phyloP scores from a whole-genome alignment of 1,140 invertebrate genomes.

The Eufriesea mexicana region DNA sequence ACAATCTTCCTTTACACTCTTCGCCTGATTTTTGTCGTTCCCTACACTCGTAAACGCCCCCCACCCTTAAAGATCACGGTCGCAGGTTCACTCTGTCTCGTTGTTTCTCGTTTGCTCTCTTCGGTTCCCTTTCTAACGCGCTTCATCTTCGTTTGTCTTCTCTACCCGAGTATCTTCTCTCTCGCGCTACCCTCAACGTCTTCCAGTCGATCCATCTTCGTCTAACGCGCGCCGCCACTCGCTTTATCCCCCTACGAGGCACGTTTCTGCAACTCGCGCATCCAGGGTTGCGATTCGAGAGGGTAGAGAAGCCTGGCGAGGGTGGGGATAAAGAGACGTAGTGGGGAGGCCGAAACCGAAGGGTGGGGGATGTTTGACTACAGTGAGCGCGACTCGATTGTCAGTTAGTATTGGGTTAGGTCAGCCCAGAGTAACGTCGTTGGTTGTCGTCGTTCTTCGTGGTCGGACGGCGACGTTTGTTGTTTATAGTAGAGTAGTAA shows the following conservation, averaged over 20 bases:
- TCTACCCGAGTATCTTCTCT: background rate
- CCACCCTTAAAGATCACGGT: conserved; percentile 67
- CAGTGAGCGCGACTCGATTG: conserved; percentile 63
- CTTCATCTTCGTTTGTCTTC: background rate
- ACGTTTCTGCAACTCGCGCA: conserved; percentile 61
- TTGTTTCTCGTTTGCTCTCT: background rate
- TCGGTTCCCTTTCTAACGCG: background rate
- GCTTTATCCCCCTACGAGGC: conserved; percentile 38
- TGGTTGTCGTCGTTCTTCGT: conserved; percentile 48
- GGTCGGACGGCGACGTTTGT: conserved; percentile 39
- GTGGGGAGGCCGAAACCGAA: conserved; percentile 46
- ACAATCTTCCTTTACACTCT: conserved; percentile 16
- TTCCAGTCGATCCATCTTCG: background rate
- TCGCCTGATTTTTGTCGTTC: conserved; percentile 1
- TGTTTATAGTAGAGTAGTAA: conserved; percentile 62
- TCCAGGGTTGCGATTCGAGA: conserved; percentile 63
- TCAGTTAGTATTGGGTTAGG: conserved; percentile 81
- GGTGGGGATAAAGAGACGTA: conserved; percentile 49
- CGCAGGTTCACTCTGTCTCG: conserved; percentile 63
- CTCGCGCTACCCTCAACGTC: background rate
- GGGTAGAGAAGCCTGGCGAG: conserved; percentile 36
- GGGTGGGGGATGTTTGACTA: conserved; percentile 75
- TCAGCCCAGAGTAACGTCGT: conserved; percentile 77
- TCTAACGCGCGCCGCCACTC: background rate
- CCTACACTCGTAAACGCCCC: conserved; percentile 24